Evolutionary conservation across 2,797 vertebrate genomes (phyloP).

Genomic region (Gymnoscopelus braueri): DNA sequence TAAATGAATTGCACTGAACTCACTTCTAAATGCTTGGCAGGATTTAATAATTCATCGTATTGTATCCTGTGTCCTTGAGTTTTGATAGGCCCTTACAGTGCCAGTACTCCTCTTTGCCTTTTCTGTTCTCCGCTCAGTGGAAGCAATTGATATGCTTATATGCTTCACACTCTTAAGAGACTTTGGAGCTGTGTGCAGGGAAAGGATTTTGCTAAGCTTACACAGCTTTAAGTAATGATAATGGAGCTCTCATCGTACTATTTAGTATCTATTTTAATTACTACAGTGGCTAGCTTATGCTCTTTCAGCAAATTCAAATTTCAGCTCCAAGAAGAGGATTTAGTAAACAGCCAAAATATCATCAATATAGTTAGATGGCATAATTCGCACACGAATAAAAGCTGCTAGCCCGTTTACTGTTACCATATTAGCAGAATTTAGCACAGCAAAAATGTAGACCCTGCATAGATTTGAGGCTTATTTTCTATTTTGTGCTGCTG

Average conservation of each 20-base stretch:
- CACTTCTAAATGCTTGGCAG: slow-evolving; percentile 42
- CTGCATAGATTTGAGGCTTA: slow-evolving; percentile 18
- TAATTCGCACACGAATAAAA: slow-evolving; percentile 9
- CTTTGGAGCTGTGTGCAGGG: slow-evolving; percentile 52
- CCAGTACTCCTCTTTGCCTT: slow-evolving; percentile 40
- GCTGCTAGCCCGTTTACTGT: slow-evolving; percentile 12
- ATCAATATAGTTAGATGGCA: slow-evolving; percentile 8
- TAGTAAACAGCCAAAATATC: slow-evolving; percentile 42
- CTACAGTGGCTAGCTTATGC: slow-evolving; percentile 55
- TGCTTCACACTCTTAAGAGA: slow-evolving; percentile 62
- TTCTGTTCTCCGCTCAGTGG: slow-evolving; percentile 48
- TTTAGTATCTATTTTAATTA: slow-evolving; percentile 76
- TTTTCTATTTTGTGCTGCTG: slow-evolving; percentile 9
- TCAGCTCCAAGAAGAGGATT: slow-evolving; percentile 44
- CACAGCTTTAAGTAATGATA: slow-evolving; percentile 72
- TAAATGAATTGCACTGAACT: slow-evolving; percentile 34
- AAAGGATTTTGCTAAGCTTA: slow-evolving; percentile 69
- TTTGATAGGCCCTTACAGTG: slow-evolving; percentile 48
- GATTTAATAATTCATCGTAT: slow-evolving; percentile 52
- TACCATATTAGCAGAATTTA: not conserved
- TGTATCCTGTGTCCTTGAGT: slow-evolving; percentile 57
- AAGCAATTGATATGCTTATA: slow-evolving; percentile 63
- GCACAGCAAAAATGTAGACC: slow-evolving; percentile 13
- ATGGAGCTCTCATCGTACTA: slow-evolving; percentile 62
- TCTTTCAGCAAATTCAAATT: slow-evolving; percentile 55